These are phyloP conservation scores for Halcyon leucocephala DNA, from an alignment of 2,797 vertebrate genomes.

Conservation along the genomic window DNA sequence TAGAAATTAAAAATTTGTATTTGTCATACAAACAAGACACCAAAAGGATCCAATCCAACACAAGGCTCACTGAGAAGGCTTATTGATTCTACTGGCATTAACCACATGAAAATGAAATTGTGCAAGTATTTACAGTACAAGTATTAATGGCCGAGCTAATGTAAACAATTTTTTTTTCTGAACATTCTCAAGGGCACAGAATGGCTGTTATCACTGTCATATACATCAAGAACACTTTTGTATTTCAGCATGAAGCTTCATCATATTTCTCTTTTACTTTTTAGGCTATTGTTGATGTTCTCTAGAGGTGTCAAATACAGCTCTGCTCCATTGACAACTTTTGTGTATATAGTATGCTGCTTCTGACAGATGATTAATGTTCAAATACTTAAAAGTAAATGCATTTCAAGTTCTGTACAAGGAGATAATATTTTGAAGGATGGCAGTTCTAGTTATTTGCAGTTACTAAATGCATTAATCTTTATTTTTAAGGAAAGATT, in stretches of 20 bases:
- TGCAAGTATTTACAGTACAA: background rate
- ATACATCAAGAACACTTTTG: background rate
- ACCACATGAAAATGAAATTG: background rate
- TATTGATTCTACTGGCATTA: background rate
- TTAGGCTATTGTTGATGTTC: background rate
- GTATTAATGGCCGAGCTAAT: background rate
- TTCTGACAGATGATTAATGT: slow-evolving; percentile 24
- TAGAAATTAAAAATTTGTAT: background rate
- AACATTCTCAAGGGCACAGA: background rate
- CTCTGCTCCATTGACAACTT: background rate
- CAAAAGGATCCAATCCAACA: background rate
- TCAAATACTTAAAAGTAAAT: slow-evolving; percentile 8
- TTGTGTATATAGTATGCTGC: background rate
- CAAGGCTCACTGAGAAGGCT: background rate
- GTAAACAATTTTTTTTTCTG: background rate
- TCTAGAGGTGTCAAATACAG: background rate
- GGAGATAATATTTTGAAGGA: slow-evolving; percentile 34
- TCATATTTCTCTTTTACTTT: background rate
- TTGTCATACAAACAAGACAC: background rate
- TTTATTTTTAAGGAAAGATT: slow-evolving; percentile 51
- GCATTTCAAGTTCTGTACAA: background rate
- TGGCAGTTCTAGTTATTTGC: slow-evolving; percentile 19
- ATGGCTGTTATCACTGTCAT: background rate
- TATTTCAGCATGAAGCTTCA: background rate
- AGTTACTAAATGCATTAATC: slow-evolving; percentile 49